A percentile compares a stretch with the other conserved stretches of the same genome.
These are phyloP conservation scores for Crepidodera aurea DNA, from an alignment of 2,888 invertebrate genomes.

Conservation along the genomic window DNA sequence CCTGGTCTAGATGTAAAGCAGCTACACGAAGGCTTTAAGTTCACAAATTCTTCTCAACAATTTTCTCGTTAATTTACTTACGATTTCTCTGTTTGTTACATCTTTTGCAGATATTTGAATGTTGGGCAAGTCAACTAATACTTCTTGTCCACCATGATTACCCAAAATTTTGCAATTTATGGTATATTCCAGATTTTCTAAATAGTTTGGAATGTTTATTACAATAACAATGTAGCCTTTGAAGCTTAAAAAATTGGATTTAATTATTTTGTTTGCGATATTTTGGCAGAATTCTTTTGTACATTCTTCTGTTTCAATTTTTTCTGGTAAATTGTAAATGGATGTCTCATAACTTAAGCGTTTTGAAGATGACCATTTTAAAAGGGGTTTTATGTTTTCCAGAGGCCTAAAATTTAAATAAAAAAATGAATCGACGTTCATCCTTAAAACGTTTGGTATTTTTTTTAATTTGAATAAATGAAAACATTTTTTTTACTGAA, in stretches of 20 bases:
- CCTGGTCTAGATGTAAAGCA: no score
- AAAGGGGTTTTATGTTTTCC: slow-evolving; percentile 35
- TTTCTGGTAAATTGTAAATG: slow-evolving; percentile 23
- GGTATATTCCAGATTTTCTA: slow-evolving; percentile 16
- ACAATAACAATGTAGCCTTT: slow-evolving; percentile 33
- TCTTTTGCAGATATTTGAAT: slow-evolving; percentile 23
- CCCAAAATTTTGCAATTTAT: slow-evolving; percentile 21
- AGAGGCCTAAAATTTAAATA: slow-evolving; percentile 36
- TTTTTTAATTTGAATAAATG: no score
- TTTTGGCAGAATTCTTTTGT: slow-evolving; percentile 12
- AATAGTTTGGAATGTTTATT: slow-evolving; percentile 30
- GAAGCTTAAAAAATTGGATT: slow-evolving; percentile 14
- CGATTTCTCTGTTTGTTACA: slow-evolving; percentile 16
- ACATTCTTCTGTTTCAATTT: background rate
- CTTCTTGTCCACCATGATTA: background rate
- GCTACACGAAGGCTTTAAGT: no score
- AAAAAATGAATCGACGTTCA: no score
- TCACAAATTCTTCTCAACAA: no score
- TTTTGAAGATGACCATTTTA: slow-evolving; percentile 40
- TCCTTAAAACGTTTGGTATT: no score
- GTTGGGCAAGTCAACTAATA: slow-evolving; percentile 17
- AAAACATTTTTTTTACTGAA: no score
- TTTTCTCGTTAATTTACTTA: slow-evolving; percentile 18
- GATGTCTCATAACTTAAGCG: slow-evolving; percentile 42
- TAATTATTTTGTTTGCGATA: slow-evolving; percentile 26